A percentile compares a stretch with the other conserved stretches of the same genome.
Conservation (phyloP, 2,888 invertebrate genomes). For the Drosophila diplacantha region DNA sequence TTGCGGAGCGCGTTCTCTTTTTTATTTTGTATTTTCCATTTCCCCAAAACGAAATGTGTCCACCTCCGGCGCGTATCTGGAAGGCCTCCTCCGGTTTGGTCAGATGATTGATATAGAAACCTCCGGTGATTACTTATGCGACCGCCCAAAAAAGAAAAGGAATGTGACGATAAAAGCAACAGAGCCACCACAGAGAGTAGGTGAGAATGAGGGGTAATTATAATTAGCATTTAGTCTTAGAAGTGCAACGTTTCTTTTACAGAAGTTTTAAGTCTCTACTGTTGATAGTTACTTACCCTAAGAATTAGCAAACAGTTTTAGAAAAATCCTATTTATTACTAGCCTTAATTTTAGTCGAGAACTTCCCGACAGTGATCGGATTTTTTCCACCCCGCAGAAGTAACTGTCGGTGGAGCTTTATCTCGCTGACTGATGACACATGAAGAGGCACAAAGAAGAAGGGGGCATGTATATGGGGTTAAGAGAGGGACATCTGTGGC, state of each 20-base stretch:
- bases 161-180: conserved; percentile 23
- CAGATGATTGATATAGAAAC: conserved; percentile 47
- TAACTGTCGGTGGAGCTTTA: not conserved
- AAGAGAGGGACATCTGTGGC: conserved; percentile 39
- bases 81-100: conserved; percentile 22
- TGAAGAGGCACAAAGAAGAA: conserved; percentile 1
- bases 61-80: conserved; percentile 23
- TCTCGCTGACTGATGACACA: conserved; percentile 53
- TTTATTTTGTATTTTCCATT: too few relatives aligned
- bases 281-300: too few relatives aligned
- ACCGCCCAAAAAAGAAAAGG: conserved; percentile 2
- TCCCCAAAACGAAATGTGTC: conserved; percentile 17
- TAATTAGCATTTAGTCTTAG: too few relatives aligned
- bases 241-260: too few relatives aligned
- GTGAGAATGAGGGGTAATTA: not conserved
- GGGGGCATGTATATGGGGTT: not conserved
- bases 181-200: not conserved
- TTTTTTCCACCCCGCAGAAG: not conserved
- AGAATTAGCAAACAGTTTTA: too few relatives aligned
- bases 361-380: not conserved
- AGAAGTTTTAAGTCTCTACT: too few relatives aligned
- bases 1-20: conserved; percentile 17
- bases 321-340: not conserved
- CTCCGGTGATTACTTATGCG: conserved; percentile 25
- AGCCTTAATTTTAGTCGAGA: too few relatives aligned